Base-by-base conservation (phyloP, 2,888 invertebrate genomes). In the Aphrophora alni region DNA sequence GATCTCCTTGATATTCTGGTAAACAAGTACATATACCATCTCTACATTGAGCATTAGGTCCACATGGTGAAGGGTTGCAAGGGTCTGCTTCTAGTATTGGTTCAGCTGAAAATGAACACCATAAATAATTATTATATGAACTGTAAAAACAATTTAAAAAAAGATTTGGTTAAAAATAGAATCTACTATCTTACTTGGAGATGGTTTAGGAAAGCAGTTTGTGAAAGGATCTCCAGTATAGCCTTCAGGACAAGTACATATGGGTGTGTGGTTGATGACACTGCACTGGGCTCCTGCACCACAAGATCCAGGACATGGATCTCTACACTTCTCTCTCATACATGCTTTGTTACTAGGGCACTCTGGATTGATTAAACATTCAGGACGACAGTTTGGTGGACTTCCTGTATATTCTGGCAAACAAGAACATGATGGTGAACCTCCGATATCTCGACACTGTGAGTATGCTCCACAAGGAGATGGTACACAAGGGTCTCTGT, bases 391-490 rank as follows among this genome's bases (percentile, higher is more conserved):
- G 86, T 92, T 93, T 27, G 94, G 93, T 59, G 95, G 93, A 81
- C 90, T 89, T 75, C 94, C 94, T 68, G 92, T 90, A 85, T 92
- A 94, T 81, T 90, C 91, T 4, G 91, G 89, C 0, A 92, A 87
- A 86, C 95, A 95, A 27, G 92, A 91, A 86, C 95, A 95, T 0
- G 94, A 91, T 21, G 81, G 81, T 21, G 81, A 75, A 51, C 91
- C 91, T 82, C 92, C 92, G n/a, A 91, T 88, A 84, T 93, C 92
- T 81, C 92, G 90, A 86, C 96, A 96, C 86, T 93, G 91, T 0
- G 95, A 92, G 87, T 94, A 93, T 38, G 93, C 92, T 27, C 96
- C 95, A 86, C 96, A 96, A 0, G 95, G 95, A 38, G 94, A 93
- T 59, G 95, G 95, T 75, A 92, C 87, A 87, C 95, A 95, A 1